phyloP scores from a whole-genome alignment of 2,113 vertebrate genomes.

The Cyanoramphus novaezelandiae region DNA sequence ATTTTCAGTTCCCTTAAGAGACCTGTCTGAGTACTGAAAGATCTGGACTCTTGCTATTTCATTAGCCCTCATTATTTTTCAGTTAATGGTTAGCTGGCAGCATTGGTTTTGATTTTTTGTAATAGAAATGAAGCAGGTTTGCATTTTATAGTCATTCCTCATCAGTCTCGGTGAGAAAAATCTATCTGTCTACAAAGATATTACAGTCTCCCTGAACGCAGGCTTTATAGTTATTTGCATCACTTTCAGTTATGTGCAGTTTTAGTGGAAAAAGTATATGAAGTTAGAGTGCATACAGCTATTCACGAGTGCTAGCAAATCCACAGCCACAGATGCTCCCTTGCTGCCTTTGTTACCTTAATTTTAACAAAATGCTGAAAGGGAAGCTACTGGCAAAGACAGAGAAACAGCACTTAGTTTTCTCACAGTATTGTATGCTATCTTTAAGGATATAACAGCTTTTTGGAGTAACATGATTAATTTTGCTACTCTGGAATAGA shows the following conservation, averaged over 20 bases:
- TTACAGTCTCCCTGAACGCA: not conserved
- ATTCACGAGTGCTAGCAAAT: not conserved
- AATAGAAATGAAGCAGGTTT: constrained; percentile 21
- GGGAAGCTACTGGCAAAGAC: not conserved
- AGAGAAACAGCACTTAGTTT: not conserved
- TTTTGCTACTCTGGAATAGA: not conserved
- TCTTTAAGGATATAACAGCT: constrained; percentile 15
- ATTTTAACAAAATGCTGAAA: not conserved
- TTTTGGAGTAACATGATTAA: constrained; percentile 4
- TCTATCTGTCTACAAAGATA: constrained; percentile 22
- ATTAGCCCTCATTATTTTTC: constrained; percentile 66
- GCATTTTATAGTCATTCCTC: constrained; percentile 44
- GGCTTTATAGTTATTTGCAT: constrained; percentile 54
- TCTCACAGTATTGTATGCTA: not conserved
- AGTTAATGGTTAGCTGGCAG: constrained; percentile 66
- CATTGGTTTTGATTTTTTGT: constrained; percentile 2
- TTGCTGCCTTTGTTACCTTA: not conserved
- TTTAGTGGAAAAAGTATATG: constrained; percentile 12
- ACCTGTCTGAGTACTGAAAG: constrained; percentile 56
- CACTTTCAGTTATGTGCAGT: constrained; percentile 28
- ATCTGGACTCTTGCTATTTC: constrained; percentile 63
- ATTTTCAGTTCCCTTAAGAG: constrained; percentile 67
- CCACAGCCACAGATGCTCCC: not conserved
- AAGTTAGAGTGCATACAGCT: constrained; percentile 18
- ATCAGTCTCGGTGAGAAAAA: constrained; percentile 22